Evolutionary conservation across 1,140 invertebrate genomes (phyloP), one percentile per base, ranked within the genome.

Genomic region (Drosophila parabipectinata): DNA sequence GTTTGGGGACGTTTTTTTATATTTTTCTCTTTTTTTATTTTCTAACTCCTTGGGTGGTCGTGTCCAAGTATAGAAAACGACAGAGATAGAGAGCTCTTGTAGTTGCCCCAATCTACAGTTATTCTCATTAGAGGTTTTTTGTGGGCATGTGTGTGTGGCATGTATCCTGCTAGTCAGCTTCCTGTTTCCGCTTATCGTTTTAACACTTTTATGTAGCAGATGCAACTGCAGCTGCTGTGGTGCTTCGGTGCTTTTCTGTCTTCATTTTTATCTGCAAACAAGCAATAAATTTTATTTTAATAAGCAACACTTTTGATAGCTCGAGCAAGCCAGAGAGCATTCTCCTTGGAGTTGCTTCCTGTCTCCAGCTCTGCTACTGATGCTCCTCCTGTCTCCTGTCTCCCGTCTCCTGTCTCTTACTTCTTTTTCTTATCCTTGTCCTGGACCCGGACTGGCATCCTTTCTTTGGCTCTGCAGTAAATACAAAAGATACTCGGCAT

Each of bases 231-330:
- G 34, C 58, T 52, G 24, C 51, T 44, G 6, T n/a, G 3, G 26
- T 63, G 69, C 26, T 7, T 28, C 57, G 50, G 34, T 37, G 41
- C 41, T 18, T 41, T 41, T 67, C 76, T 73, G 81, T 74, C 67
- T 84, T 87, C 82, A 78, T 85, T 87, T 85, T 87, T 85, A 87
- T 87, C 82, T 75, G 78, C 64, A 78, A 87, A 85, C 82, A 85
- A 85, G 82, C 78, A 87, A 87, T 87, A 85, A 87, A 85, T 85
- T 85, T 87, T 72, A 85, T 85, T 85, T 85, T 87, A 87, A 85
- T 85, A 87, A 81, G 74, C 82, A 87, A 87, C 82, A 85, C 77
- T 85, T 85, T 82, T 85, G 82, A 87, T 87, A 87, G 74, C 78
- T 57, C 77, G 53, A 15, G 8, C 37, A 32, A 58, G 47, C 52